Evolutionary conservation across 2,888 invertebrate species (phyloP).

Genomic region (Mantis religiosa): DNA sequence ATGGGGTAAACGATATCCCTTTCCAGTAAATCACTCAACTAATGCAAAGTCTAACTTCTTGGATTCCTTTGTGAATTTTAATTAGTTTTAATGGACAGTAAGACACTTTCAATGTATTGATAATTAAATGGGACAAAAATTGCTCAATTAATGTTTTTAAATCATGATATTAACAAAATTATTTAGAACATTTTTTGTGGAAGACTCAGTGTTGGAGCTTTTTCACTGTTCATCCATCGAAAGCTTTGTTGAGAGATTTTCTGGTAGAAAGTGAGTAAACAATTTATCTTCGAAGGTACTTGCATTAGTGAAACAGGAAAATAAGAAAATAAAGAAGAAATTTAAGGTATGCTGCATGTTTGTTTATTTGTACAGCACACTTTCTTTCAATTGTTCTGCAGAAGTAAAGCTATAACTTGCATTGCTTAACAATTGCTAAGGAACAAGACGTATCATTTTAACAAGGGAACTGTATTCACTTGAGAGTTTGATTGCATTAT

Average conservation of each 20-base stretch:
- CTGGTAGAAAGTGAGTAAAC: neutral
- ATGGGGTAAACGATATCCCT: neutral
- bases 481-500: too few species aligned
- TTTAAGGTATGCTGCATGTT: neutral
- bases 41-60: neutral
- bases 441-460: neutral
- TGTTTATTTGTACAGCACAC: neutral
- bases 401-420: too few species aligned
- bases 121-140: neutral
- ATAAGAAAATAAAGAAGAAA: neutral
- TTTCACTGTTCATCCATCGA: neutral
- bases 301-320: neutral
- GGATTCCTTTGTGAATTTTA: neutral
- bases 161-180: neutral
- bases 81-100: neutral
- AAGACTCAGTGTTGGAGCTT: neutral
- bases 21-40: neutral
- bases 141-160: neutral
- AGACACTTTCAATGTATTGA: neutral
- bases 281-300: neutral
- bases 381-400: neutral
- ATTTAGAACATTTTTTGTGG: neutral
- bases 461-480: too few species aligned
- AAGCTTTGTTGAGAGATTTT: neutral
- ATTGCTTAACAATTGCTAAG: neutral